phyloP scores from a whole-genome alignment of 2,113 vertebrate genomes.

The Pedetes capensis region DNA sequence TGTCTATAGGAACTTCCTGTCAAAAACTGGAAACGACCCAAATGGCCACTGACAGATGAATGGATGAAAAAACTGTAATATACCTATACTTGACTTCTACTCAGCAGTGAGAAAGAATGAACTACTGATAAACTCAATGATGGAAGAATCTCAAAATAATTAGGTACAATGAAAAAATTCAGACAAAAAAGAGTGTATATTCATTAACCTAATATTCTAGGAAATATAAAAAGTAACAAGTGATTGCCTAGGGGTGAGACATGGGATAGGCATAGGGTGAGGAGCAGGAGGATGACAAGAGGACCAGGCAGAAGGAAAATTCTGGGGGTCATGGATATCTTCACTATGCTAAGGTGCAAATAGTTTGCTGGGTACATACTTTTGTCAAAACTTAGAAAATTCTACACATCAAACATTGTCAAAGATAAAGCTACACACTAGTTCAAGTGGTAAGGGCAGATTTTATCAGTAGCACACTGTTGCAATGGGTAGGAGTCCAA shows the following conservation, averaged over 20 bases:
- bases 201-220: not conserved
- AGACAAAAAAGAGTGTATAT: not conserved
- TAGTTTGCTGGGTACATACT: not conserved
- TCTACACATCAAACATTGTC: not conserved
- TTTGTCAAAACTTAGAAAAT: not conserved
- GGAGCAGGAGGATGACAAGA: not conserved
- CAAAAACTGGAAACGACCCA: not conserved
- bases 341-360: not conserved
- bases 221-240: not conserved
- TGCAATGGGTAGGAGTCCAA: not conserved
- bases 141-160: not conserved
- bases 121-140: not conserved
- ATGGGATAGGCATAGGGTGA: not conserved
- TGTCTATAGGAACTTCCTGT: not conserved
- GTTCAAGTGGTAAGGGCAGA: not conserved
- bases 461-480: not conserved
- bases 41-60: not conserved
- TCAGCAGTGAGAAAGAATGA: not conserved
- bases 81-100: not conserved
- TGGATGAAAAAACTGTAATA: not conserved
- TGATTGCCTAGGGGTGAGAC: not conserved
- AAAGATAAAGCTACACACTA: not conserved
- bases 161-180: not conserved
- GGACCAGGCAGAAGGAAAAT: not conserved
- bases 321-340: not conserved